Conservation (phyloP, 1,140 invertebrate genomes). For the Xylocopa sonorina region DNA sequence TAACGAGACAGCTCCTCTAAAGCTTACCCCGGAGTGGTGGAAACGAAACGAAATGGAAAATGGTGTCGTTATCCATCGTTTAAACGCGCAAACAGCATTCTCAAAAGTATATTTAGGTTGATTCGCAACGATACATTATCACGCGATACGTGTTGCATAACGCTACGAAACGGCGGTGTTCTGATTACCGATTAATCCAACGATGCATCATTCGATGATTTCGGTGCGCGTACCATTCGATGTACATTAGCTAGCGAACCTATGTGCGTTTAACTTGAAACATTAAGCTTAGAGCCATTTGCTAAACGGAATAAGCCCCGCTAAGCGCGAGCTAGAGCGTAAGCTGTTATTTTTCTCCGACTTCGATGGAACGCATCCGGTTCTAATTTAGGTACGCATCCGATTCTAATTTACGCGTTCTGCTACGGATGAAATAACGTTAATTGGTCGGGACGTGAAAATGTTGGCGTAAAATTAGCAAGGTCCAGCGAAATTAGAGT, state of each 20-base stretch:
- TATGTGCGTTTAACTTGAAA: conserved; percentile 14
- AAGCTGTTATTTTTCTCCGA: too few relatives aligned
- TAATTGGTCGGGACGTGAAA: conserved; percentile 19
- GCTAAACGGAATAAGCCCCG: not conserved
- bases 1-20: too few relatives aligned
- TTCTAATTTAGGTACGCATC: too few relatives aligned
- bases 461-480: conserved; percentile 24
- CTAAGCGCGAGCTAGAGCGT: not conserved
- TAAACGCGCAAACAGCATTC: too few relatives aligned
- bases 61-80: too few relatives aligned
- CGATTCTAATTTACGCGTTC: not conserved
- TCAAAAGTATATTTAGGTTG: not conserved
- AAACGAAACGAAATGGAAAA: too few relatives aligned
- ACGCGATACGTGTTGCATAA: not conserved
- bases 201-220: conserved; percentile 40
- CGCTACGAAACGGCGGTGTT: not conserved
- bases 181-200: conserved; percentile 26
- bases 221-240: conserved; percentile 13
- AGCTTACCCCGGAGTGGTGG: too few relatives aligned
- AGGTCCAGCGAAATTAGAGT: not conserved
- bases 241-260: conserved; percentile 20
- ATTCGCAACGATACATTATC: not conserved
- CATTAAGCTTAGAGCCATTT: not conserved
- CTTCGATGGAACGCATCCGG: too few relatives aligned
- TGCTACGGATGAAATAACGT: not conserved